A percentile compares a stretch with the other conserved stretches of the same genome.
phyloP scores from a whole-genome alignment of 2,888 invertebrate genomes.

The Emmelina monodactyla region DNA sequence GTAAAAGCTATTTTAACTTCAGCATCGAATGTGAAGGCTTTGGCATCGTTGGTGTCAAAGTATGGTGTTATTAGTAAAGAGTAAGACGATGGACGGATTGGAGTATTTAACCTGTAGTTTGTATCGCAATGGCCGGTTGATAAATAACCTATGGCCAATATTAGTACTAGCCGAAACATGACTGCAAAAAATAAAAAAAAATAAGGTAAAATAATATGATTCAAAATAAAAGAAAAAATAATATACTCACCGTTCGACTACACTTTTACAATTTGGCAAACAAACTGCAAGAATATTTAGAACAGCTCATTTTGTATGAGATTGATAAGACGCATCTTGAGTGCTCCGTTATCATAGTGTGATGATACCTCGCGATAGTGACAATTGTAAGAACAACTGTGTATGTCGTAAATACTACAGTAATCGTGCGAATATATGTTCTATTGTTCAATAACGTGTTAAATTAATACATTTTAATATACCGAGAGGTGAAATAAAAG shows the following conservation, averaged over 20 bases:
- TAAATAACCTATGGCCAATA: constrained; percentile 24
- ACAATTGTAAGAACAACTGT: constrained; percentile 19
- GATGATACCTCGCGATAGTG: no score
- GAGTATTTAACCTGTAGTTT: constrained; percentile 41
- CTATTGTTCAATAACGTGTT: no score
- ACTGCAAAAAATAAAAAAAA: constrained; percentile 25
- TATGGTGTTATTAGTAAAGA: constrained; percentile 59
- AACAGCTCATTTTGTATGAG: constrained; percentile 17
- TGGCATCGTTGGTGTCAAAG: constrained; percentile 42
- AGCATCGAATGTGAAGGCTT: constrained; percentile 54
- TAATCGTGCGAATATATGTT: no score
- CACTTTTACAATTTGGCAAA: constrained; percentile 18
- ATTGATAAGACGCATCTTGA: constrained; percentile 46
- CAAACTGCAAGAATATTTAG: constrained; percentile 5
- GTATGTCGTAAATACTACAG: no score
- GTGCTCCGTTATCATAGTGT: constrained; percentile 37
- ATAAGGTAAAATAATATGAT: constrained; percentile 6
- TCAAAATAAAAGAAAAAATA: constrained; percentile 11
- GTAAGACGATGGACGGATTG: constrained; percentile 60
- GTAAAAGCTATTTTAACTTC: constrained; percentile 43
- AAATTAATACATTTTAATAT: no score
- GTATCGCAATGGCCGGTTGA: constrained; percentile 27
- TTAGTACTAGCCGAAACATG: constrained; percentile 26
- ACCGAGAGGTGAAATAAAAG: no score
- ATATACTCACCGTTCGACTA: constrained; percentile 28